Conservation (phyloP, 2,888 invertebrate genomes). For the Mimumesa dahlbomi region DNA sequence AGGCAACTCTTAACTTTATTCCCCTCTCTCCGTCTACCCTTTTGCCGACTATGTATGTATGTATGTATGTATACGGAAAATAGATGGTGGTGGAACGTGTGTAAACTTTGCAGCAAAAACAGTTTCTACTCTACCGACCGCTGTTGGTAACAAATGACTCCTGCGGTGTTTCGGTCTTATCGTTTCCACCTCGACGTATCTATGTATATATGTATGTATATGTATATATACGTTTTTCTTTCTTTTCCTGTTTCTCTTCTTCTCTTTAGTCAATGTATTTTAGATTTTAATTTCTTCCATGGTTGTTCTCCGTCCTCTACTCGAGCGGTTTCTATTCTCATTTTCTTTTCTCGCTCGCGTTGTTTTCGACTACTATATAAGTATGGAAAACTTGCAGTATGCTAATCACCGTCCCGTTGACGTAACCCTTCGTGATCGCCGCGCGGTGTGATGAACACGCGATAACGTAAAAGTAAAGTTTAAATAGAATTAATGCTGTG, state of each 20-base stretch:
- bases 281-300: neutral
- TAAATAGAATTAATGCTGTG: constrained; percentile 38
- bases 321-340: too few species aligned
- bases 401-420: neutral
- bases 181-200: constrained; percentile 8
- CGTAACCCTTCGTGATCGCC: neutral
- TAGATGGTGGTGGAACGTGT: constrained; percentile 7
- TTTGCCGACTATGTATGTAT: too few species aligned
- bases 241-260: neutral
- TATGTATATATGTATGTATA: neutral
- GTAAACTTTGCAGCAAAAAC: neutral
- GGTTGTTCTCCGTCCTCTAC: too few species aligned
- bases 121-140: constrained; percentile 29
- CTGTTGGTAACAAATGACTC: constrained; percentile 22
- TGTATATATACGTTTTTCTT: neutral
- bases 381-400: neutral
- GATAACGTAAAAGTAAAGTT: constrained; percentile 1
- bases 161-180: constrained; percentile 6
- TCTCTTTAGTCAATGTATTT: neutral
- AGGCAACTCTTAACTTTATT: constrained; percentile 14
- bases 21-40: constrained; percentile 6
- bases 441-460: neutral
- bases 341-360: neutral
- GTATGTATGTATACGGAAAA: neutral
- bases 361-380: too few species aligned